A percentile compares a stretch with the other conserved stretches of the same genome.
Evolutionary conservation across 2,888 invertebrate species (phyloP).

Genomic region (Phaedon cochleariae): DNA sequence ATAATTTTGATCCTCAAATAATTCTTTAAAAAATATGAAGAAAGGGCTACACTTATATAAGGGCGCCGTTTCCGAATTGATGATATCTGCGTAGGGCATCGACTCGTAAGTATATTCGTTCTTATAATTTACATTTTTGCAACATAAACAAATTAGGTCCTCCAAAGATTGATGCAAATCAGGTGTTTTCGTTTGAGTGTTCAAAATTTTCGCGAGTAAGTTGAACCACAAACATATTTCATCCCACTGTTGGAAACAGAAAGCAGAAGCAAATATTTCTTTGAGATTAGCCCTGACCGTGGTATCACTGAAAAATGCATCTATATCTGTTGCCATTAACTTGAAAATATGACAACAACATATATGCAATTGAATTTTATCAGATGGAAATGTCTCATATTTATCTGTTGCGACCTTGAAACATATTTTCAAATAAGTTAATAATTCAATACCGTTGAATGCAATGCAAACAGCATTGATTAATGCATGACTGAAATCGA

Average conservation of each 20-base stretch:
- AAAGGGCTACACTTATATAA: slow-evolving; percentile 3
- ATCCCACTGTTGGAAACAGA: slow-evolving; percentile 2
- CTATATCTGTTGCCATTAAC: slow-evolving; percentile 15
- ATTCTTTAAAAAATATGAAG: neutral
- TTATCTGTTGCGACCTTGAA: neutral
- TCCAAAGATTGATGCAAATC: slow-evolving; percentile 3
- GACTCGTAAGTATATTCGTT: neutral
- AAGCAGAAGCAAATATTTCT: slow-evolving; percentile 13
- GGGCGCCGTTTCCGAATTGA: neutral
- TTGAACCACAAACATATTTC: slow-evolving; percentile 16
- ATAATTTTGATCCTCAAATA: neutral
- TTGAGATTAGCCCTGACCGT: neutral
- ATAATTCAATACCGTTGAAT: neutral
- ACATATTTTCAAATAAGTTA: slow-evolving; percentile 4
- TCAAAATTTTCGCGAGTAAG: slow-evolving; percentile 8
- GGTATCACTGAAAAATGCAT: neutral
- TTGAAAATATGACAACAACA: slow-evolving; percentile 11
- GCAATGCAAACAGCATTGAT: slow-evolving; percentile 11
- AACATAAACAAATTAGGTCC: slow-evolving; percentile 17
- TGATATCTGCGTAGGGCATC: neutral
- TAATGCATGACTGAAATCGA: neutral
- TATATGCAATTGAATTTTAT: neutral
- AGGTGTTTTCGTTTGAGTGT: slow-evolving; percentile 4
- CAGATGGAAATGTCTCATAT: neutral
- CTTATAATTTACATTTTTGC: neutral